Evolutionary conservation across 2,113 vertebrate genomes (phyloP), one percentile per base, ranked within the genome.

Genomic region (Geococcyx californianus): DNA sequence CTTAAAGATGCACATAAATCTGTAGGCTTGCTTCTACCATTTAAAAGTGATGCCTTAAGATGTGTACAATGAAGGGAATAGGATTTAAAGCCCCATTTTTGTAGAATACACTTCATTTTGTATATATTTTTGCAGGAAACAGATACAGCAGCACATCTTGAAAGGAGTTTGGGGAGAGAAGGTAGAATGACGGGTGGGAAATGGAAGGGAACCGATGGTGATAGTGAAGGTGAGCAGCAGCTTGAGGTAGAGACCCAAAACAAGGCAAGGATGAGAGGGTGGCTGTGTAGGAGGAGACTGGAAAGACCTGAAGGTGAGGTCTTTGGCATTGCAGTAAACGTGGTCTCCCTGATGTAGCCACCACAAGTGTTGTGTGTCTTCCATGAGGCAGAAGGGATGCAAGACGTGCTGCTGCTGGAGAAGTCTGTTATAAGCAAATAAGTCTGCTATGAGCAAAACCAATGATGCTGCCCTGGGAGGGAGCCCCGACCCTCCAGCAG

Each of bases 1-100:
- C 64, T 91, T 45, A 21, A 88, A 67, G 58, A 34, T 6, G 31
- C 34, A 45, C 52, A 84, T 80, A 92, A 92, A 96, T 97, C 92
- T 87, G 58, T 51, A 81, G 91, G 76, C 14, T 38, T 54, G 82
- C 63, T 89, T 77, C 79, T 75, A n/a, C 94, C 81, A 19, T 63
- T 89, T 94, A 79, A 77, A 92, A 86, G 23, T 34, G 14, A 73
- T 76, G 88, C 59, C 55, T 55, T 88, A 44, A 87, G 55, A 89
- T 87, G 83, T 6, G 3, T 52, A 20, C 33, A 38, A 13, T 60
- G 59, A 75, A 58, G 23, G 73, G 47, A n/a, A 76, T 47, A 31
- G 69, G 84, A 91, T 84, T 94, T 93, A 75, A 81, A 78, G 69
- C 45, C 31, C 52, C 11, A 11, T 56, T 31, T 73, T 3, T 1